These are phyloP conservation scores for Calliopum simillimum DNA, from an alignment of 2,888 invertebrate species.

Conservation along the genomic window DNA sequence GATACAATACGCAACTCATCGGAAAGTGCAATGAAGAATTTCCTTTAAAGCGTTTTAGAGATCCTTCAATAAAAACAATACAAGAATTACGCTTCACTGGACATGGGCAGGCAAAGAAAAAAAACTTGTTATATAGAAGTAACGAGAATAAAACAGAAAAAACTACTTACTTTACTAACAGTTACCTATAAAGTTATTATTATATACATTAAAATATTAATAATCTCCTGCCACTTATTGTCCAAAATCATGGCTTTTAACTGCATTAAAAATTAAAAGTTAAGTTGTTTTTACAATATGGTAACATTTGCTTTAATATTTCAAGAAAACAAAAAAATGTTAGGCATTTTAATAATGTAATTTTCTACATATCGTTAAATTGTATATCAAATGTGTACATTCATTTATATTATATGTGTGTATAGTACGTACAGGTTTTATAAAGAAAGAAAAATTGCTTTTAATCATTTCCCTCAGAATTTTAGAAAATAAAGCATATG, in stretches of 20 bases:
- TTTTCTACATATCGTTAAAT: slow-evolving; percentile 24
- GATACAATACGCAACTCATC: slow-evolving; percentile 51
- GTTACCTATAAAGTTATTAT: slow-evolving; percentile 21
- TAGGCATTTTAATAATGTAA: neutral
- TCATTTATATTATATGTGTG: too few species aligned
- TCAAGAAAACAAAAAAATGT: too few species aligned
- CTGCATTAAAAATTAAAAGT: too few species aligned
- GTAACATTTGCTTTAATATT: too few species aligned
- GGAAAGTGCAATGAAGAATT: slow-evolving; percentile 52
- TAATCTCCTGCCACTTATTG: neutral
- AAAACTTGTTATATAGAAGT: neutral
- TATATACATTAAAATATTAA: slow-evolving; percentile 35
- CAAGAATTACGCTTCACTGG: neutral
- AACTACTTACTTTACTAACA: slow-evolving; percentile 41
- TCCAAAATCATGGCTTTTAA: too few species aligned
- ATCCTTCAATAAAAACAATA: slow-evolving; percentile 7
- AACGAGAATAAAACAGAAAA: slow-evolving; percentile 24
- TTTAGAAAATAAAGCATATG: too few species aligned
- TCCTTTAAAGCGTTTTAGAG: slow-evolving; percentile 50
- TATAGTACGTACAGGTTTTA: too few species aligned
- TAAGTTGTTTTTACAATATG: too few species aligned
- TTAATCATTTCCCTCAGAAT: too few species aligned
- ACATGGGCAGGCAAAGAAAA: slow-evolving; percentile 25
- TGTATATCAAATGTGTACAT: neutral
- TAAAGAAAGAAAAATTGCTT: too few species aligned